These are phyloP conservation scores for Oncorhynchus tshawytscha DNA, from an alignment of 2,113 vertebrate genomes.

Conservation along the genomic window DNA sequence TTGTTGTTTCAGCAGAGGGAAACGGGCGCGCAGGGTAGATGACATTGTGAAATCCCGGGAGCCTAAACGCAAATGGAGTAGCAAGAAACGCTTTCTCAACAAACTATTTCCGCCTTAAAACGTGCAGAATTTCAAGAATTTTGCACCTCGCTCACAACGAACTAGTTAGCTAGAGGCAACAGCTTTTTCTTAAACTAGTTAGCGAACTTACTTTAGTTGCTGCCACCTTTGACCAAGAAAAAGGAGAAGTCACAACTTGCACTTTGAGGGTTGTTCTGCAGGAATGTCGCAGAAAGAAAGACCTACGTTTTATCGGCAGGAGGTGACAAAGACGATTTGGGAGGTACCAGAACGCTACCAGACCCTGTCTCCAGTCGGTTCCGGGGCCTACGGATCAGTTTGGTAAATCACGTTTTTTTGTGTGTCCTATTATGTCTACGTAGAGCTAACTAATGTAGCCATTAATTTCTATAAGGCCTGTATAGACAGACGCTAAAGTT, in stretches of 20 bases:
- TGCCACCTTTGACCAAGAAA: slow-evolving; percentile 24
- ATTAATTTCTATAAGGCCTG: slow-evolving; percentile 73
- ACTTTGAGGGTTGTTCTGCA: slow-evolving; percentile 64
- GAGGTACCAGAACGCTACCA: slow-evolving; percentile 93
- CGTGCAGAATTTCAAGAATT: neutral
- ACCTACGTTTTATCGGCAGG: slow-evolving; percentile 90
- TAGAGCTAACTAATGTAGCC: slow-evolving; percentile 26
- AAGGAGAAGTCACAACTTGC: slow-evolving; percentile 62
- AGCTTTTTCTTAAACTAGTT: neutral
- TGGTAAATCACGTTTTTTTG: slow-evolving; percentile 75
- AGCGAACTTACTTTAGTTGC: slow-evolving; percentile 37
- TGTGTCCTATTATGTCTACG: neutral
- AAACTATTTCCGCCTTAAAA: too few species aligned
- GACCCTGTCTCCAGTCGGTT: slow-evolving; percentile 89
- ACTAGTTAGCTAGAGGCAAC: neutral
- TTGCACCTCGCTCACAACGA: neutral
- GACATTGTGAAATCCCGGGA: slow-evolving; percentile 44
- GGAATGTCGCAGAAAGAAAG: slow-evolving; percentile 85
- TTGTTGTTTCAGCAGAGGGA: neutral
- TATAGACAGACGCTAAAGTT: slow-evolving; percentile 54
- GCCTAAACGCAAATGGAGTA: slow-evolving; percentile 12
- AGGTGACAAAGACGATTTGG: slow-evolving; percentile 97
- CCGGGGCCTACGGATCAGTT: slow-evolving; percentile 95
- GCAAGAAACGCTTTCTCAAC: slow-evolving; percentile 11
- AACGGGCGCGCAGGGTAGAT: neutral